A percentile compares a stretch with the other conserved stretches of the same genome.
Conservation (phyloP, 2,888 invertebrate genomes). For the Patella pellucida region DNA sequence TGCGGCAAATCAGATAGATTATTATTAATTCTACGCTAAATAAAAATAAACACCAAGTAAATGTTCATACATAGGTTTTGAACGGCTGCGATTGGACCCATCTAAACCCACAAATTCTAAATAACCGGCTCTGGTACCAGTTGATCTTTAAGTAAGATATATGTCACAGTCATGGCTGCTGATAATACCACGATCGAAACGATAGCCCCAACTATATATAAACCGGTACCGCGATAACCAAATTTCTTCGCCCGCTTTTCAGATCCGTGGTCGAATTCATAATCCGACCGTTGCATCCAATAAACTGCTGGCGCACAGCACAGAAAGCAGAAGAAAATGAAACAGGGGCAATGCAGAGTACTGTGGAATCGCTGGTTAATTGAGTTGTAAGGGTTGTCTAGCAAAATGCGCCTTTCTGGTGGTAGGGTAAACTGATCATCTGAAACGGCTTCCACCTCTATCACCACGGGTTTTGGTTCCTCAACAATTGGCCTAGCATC, state of each 20-base stretch:
- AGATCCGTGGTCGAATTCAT: slow-evolving; percentile 45
- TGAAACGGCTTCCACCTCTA: background rate
- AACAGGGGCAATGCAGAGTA: slow-evolving; percentile 51
- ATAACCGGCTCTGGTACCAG: background rate
- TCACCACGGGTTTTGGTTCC: slow-evolving; percentile 1
- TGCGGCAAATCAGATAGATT: no score
- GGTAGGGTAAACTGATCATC: background rate
- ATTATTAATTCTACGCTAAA: no score
- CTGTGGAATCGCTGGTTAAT: slow-evolving; percentile 49
- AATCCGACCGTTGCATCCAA: slow-evolving; percentile 48
- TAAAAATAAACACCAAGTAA: no score
- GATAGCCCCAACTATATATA: slow-evolving; percentile 43
- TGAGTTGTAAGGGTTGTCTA: slow-evolving; percentile 49
- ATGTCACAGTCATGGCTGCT: slow-evolving; percentile 26
- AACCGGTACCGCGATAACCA: slow-evolving; percentile 39
- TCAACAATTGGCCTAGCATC: background rate
- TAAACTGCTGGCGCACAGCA: slow-evolving; percentile 53
- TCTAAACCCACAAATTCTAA: no score
- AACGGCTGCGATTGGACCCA: no score
- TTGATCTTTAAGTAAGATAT: slow-evolving; percentile 18
- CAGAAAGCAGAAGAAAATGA: slow-evolving; percentile 53
- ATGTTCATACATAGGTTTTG: no score
- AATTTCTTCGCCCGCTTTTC: slow-evolving; percentile 35
- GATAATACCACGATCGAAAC: slow-evolving; percentile 40
- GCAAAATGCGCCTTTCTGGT: slow-evolving; percentile 12